Conservation (phyloP, 2,113 vertebrate genomes). For the Haemorhous mexicanus region DNA sequence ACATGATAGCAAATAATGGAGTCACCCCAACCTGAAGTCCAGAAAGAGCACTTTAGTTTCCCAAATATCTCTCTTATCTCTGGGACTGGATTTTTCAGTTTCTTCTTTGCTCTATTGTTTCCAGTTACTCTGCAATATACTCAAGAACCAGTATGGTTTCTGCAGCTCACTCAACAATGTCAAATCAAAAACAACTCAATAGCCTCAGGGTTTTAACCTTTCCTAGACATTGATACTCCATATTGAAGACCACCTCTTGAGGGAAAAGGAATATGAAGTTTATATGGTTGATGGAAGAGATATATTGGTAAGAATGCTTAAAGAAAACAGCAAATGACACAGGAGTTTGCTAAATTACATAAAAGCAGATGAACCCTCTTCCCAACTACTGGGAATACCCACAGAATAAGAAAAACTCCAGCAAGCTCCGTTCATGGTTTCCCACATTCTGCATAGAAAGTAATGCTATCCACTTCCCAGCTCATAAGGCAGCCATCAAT, state of each 20-base stretch:
- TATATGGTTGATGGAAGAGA: not conserved
- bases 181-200: not conserved
- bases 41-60: not conserved
- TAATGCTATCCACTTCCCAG: not conserved
- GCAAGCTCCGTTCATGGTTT: not conserved
- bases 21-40: not conserved
- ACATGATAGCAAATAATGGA: not conserved
- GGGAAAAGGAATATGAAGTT: not conserved
- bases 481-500: not conserved
- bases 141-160: not conserved
- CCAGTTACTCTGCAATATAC: not conserved
- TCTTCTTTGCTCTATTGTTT: not conserved
- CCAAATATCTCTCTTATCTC: not conserved
- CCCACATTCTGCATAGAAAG: not conserved
- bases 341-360: not conserved
- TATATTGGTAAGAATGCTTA: not conserved
- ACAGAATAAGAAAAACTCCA: not conserved
- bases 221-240: not conserved
- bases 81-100: not conserved
- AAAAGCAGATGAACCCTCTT: not conserved
- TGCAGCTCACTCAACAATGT: not conserved
- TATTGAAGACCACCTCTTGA: not conserved
- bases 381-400: not conserved
- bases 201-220: conserved; percentile 6
- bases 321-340: not conserved